Evolutionary conservation across 2,797 vertebrate genomes (phyloP).

Genomic region (Chanos chanos): DNA sequence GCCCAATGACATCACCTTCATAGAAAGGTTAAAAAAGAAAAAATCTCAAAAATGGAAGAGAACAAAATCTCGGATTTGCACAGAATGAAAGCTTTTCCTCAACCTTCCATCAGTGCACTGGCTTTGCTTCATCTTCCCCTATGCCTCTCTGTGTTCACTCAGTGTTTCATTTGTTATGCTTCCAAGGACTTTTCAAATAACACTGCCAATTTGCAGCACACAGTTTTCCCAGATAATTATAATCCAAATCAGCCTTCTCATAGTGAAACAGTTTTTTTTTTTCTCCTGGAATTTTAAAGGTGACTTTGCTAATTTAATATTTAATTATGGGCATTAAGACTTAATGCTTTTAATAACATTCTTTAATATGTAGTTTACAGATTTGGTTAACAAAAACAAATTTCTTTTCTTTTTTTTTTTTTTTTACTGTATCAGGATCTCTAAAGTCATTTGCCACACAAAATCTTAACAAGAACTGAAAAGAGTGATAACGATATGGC

Average conservation of each 20-base stretch:
- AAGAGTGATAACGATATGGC: no score
- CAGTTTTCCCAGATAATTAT: constrained; percentile 34
- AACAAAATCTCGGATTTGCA: constrained; percentile 41
- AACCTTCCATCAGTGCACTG: constrained; percentile 35
- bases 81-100: constrained; percentile 34
- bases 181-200: constrained; percentile 41
- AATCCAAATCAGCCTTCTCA: constrained; percentile 23
- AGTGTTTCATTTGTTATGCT: constrained; percentile 35
- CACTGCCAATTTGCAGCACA: constrained; percentile 20
- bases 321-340: not conserved
- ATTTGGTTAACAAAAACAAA: no score
- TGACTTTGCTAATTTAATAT: constrained; percentile 13
- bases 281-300: constrained; percentile 7
- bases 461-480: no score
- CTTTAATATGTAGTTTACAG: no score
- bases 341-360: not conserved
- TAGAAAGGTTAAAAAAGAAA: constrained; percentile 13
- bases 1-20: constrained; percentile 21
- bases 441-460: no score
- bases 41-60: constrained; percentile 29
- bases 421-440: no score
- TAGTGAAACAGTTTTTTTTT: constrained; percentile 6
- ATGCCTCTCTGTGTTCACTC: constrained; percentile 3
- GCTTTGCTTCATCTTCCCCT: constrained; percentile 24
- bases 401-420: no score